These are phyloP conservation scores for Sarcophilus harrisii DNA, from an alignment of 2,797 vertebrate species.

Conservation along the genomic window DNA sequence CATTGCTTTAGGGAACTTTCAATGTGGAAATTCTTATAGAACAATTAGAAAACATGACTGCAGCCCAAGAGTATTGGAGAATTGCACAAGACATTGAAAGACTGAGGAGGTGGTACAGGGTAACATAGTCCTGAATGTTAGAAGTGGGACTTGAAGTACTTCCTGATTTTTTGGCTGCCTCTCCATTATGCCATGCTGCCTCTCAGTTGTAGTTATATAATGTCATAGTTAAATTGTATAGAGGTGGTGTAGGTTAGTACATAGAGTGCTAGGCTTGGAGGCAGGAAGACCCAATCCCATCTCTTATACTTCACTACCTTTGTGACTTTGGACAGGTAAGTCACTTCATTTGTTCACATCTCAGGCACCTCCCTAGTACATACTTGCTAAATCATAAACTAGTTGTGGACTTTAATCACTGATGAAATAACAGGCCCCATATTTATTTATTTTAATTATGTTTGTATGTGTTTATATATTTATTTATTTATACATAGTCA, in stretches of 20 bases:
- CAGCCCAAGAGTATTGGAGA: not conserved
- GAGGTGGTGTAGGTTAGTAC: not conserved
- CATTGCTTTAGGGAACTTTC: not conserved
- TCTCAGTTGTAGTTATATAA: not conserved
- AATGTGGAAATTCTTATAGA: not conserved
- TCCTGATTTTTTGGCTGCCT: not conserved
- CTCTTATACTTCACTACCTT: not conserved
- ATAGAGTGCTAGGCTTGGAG: not conserved
- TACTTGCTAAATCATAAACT: not conserved
- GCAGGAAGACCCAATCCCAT: not conserved
- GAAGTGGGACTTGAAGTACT: not conserved
- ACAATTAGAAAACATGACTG: not conserved
- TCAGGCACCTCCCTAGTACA: not conserved
- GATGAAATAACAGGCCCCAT: not conserved
- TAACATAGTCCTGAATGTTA: not conserved
- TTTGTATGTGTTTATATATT: not conserved
- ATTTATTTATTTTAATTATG: not conserved
- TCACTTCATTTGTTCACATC: not conserved
- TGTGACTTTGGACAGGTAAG: not conserved
- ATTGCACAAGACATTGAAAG: not conserved
- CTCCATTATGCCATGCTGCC: not conserved
- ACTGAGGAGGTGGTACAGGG: not conserved
- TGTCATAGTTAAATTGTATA: not conserved
- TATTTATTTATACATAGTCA: not conserved
- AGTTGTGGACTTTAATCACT: not conserved